These are phyloP conservation scores for Drosophila athabasca DNA, from an alignment of 1,140 invertebrate genomes.

Conservation along the genomic window DNA sequence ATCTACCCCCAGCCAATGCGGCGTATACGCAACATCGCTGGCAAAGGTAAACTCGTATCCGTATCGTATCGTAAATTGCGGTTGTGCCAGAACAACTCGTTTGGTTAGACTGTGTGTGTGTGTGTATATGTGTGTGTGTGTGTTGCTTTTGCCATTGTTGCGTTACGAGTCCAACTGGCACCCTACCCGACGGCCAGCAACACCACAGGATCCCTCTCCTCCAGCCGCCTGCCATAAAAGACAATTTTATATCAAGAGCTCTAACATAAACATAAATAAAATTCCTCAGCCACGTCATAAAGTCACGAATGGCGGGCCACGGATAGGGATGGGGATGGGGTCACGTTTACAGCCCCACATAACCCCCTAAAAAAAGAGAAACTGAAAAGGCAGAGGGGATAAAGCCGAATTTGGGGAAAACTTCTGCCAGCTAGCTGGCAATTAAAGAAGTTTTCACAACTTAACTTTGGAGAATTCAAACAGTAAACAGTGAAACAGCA, in stretches of 20 bases:
- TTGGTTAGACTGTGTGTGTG: background rate
- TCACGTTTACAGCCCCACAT: slow-evolving; percentile 31
- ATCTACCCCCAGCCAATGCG: slow-evolving; percentile 16
- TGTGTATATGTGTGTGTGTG: slow-evolving; percentile 2
- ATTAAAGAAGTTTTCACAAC: slow-evolving; percentile 73
- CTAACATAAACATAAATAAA: slow-evolving; percentile 69
- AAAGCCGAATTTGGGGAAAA: slow-evolving; percentile 48
- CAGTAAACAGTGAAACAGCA: slow-evolving; percentile 25
- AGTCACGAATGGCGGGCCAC: slow-evolving; percentile 47
- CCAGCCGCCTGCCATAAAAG: slow-evolving; percentile 49
- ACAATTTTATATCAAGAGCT: slow-evolving; percentile 71
- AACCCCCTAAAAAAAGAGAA: slow-evolving; percentile 19
- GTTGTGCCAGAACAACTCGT: slow-evolving; percentile 44
- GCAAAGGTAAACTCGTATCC: slow-evolving; percentile 44
- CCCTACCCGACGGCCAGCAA: background rate
- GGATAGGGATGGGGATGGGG: slow-evolving; percentile 20
- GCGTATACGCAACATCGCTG: slow-evolving; percentile 63
- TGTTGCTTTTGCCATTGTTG: slow-evolving; percentile 17
- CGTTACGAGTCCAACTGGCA: slow-evolving; percentile 19
- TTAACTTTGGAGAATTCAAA: slow-evolving; percentile 23
- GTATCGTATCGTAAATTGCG: slow-evolving; percentile 69
- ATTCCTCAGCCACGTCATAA: slow-evolving; percentile 62
- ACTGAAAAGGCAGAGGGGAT: slow-evolving; percentile 38
- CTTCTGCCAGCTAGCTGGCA: slow-evolving; percentile 67
- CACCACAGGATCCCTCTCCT: background rate